Percentiles rank a stretch among this genome's conserved stretches.
phyloP scores from a whole-genome alignment of 2,888 invertebrate genomes.

The Timandra comae region DNA sequence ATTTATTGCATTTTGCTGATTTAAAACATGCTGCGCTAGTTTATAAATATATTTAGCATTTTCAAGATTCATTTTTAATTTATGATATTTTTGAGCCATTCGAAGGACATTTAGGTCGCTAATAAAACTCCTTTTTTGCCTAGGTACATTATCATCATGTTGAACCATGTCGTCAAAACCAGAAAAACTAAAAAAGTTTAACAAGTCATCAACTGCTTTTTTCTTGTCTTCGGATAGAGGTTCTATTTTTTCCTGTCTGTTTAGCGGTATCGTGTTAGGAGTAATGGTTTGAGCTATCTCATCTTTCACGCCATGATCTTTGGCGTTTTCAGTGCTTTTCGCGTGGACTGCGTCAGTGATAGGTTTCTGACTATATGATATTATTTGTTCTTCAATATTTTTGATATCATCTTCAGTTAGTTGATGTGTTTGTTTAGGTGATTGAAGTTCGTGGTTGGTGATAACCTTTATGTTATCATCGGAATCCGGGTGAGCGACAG shows the following conservation, averaged over 20 bases:
- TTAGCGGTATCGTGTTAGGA: slow-evolving; percentile 15
- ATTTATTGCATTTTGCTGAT: slow-evolving; percentile 54
- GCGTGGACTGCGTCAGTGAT: slow-evolving; percentile 13
- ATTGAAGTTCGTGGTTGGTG: too few species aligned
- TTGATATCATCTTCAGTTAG: slow-evolving; percentile 50
- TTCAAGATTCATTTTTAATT: slow-evolving; percentile 42
- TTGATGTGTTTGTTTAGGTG: too few species aligned
- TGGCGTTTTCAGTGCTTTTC: slow-evolving; percentile 19
- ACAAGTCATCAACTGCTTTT: slow-evolving; percentile 60
- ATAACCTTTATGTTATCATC: slow-evolving; percentile 52
- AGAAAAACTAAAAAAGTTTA: slow-evolving; percentile 57
- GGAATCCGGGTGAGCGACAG: slow-evolving; percentile 9
- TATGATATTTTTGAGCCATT: slow-evolving; percentile 40
- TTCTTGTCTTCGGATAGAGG: slow-evolving; percentile 49
- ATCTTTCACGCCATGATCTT: slow-evolving; percentile 26
- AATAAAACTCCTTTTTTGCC: slow-evolving; percentile 47
- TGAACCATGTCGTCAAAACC: slow-evolving; percentile 32
- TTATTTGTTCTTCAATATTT: slow-evolving; percentile 59
- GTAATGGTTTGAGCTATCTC: slow-evolving; percentile 24
- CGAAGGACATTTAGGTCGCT: slow-evolving; percentile 41
- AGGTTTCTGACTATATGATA: slow-evolving; percentile 21
- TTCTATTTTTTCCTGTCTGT: slow-evolving; percentile 10
- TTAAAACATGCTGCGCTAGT: slow-evolving; percentile 44
- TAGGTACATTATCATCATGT: slow-evolving; percentile 21
- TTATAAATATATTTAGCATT: slow-evolving; percentile 44